Base-by-base conservation (phyloP, 2,888 invertebrate species). In the Pollenia labialis region DNA sequence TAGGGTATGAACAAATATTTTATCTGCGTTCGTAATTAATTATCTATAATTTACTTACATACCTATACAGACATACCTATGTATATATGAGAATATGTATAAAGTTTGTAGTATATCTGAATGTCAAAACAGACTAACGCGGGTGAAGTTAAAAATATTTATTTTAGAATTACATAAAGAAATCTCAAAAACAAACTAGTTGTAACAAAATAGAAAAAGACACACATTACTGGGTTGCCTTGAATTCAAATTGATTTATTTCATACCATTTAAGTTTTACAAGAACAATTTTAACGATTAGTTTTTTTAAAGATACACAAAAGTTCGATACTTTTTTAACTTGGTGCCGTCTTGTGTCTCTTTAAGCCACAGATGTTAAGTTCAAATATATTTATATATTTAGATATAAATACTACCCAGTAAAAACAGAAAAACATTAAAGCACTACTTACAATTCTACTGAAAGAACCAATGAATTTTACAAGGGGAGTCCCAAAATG, bases 151-250 rank as follows among this genome's bases (percentile, higher is more conserved):
- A 12, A 7, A 16, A 52, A 52, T 52, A 52, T 52, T 54, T 54
- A 54, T 54, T 54, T 54, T 54, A 54, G 54, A 54, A 54, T 18
- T 32, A 32, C 32, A 32, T 32, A 6, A 32, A 56, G 23, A 52
- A 56, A 56, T 11, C 18, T 23, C 11, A 56, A 56, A 18, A 56
- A 18, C 18, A 54, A 32, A 32, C 32, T 32, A 32, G 32, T 6
- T 32, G 32, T 32, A 32, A 32, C 4, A 4, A 32, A 6, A 18
- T 1, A 18, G 14, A 10, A 23, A 54, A 54, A 1, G 16, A 52
- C 16, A 52, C n/a, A 40, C 32, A 71, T 54, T 14, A 54, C 52
- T 54, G 69, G 42, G 14, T 71, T 42, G 42, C 54, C 69, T 71
- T 71, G 69, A 54, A 12, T 54, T 54, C 16, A 71, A 71, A 71